A percentile compares a stretch with the other conserved stretches of the same genome.
Evolutionary conservation across 2,888 invertebrate species (phyloP).

Genomic region (Euclidia mi): DNA sequence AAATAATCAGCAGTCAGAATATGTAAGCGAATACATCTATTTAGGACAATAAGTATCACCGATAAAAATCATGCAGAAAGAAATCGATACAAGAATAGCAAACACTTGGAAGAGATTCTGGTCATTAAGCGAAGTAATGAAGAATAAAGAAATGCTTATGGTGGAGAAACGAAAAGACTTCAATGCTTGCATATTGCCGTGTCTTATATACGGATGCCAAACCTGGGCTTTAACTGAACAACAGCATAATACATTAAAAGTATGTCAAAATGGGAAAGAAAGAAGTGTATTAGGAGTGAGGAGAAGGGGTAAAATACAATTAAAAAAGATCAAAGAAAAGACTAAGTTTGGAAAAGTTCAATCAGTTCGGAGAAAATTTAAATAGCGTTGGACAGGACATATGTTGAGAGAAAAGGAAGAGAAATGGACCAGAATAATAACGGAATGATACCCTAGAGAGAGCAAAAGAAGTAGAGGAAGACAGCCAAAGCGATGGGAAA

Average conservation of each 20-base stretch:
- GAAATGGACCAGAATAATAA: conserved; percentile 17
- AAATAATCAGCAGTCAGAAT: conserved; percentile 7
- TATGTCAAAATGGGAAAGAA: conserved; percentile 14
- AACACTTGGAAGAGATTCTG: conserved; percentile 13
- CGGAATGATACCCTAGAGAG: conserved; percentile 13
- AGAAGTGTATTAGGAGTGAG: conserved; percentile 16
- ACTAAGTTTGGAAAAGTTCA: conserved; percentile 5
- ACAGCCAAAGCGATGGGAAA: conserved; percentile 15
- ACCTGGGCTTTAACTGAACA: conserved; percentile 21
- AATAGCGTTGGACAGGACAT: conserved; percentile 16
- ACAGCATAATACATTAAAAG: conserved; percentile 12
- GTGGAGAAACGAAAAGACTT: conserved; percentile 16
- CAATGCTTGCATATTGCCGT: conserved; percentile 20
- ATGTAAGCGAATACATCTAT: conserved; percentile 11
- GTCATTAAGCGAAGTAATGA: conserved; percentile 15
- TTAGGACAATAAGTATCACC: conserved; percentile 9
- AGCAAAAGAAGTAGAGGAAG: conserved; percentile 13
- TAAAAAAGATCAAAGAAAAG: conserved; percentile 12
- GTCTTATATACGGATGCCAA: conserved; percentile 25
- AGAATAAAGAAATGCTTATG: conserved; percentile 20
- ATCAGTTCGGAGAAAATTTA: conserved; percentile 5
- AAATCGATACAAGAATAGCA: conserved; percentile 9
- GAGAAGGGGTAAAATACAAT: conserved; percentile 11
- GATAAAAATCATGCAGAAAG: not conserved
- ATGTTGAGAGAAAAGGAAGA: conserved; percentile 9